Evolutionary conservation across 2,113 vertebrate species (phyloP), one percentile per base, ranked within the genome.

Genomic region (Scomber japonicus): DNA sequence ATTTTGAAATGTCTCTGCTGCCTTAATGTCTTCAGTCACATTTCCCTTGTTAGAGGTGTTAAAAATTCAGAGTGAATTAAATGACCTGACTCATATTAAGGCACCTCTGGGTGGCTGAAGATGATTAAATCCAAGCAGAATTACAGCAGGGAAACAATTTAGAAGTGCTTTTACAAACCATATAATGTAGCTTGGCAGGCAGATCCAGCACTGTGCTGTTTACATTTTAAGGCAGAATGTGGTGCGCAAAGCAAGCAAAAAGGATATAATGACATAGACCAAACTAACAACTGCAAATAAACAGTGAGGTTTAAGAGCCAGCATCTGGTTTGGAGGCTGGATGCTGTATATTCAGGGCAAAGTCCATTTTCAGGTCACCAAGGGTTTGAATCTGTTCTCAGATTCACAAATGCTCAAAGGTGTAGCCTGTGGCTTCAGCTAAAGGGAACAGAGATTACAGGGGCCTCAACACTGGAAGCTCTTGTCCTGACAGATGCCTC

Each of bases 341-440:
- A 46, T 40, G 53, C 12, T 75, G 62, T 49, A 63, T 78, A 80
- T 78, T 73, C 49, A 84, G 78, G 77, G 48, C 50, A 80, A 84
- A 83, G 75, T 75, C 44, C 60, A 84, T 62, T 76, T 65, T 80
- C 75, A 80, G 78, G 61, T 72, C 54, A 70, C 7, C n/a, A 15
- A 35, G 68, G 62, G 80, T 75, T 73, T 62, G 61, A 79, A 67
- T 76, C 66, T 57, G 77, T 62, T 64, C 59, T 66, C 65, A 60
- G 63, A 71, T 73, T 76, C 19, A 83, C 59, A 46, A 79, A 71
- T 55, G 50, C 59, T 64, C 60, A 27, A 27, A 27, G 7, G 30
- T 77, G 46, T 24, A 78, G 68, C 68, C 2, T 61, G 27, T 67
- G 64, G 46, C 49, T 50, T 27, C 24, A 27, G 24, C 24, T 27